These are phyloP conservation scores for Ctenicera cuprea DNA, from an alignment of 2,888 invertebrate genomes.

Conservation along the genomic window DNA sequence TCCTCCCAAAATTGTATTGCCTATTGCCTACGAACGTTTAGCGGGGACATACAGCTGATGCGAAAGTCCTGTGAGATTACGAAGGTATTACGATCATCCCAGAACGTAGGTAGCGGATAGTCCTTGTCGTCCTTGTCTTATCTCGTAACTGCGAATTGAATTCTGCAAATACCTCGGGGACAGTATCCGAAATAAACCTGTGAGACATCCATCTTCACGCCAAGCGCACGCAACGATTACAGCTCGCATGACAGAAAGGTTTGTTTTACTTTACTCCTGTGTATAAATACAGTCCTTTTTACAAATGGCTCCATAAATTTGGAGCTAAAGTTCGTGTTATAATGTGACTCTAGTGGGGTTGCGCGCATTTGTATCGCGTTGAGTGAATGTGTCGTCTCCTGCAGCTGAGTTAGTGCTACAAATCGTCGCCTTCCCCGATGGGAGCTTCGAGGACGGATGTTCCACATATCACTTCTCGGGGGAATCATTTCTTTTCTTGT, in stretches of 20 bases:
- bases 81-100: constrained; percentile 21
- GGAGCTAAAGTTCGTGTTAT: constrained; percentile 62
- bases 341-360: constrained; percentile 62
- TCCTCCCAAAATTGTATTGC: background rate
- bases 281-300: constrained; percentile 64
- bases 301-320: constrained; percentile 67
- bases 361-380: constrained; percentile 61
- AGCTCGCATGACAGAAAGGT: constrained; percentile 59
- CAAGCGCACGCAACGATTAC: constrained; percentile 42
- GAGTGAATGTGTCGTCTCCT: constrained; percentile 59
- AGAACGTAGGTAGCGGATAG: constrained; percentile 8
- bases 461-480: constrained; percentile 61
- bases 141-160: constrained; percentile 38
- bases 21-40: constrained; percentile 6
- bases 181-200: constrained; percentile 29
- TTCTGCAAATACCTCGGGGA: constrained; percentile 40
- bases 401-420: constrained; percentile 62
- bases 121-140: background rate
- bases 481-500: constrained; percentile 59
- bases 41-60: background rate
- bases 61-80: constrained; percentile 15
- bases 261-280: constrained; percentile 62
- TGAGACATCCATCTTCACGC: constrained; percentile 46
- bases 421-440: constrained; percentile 60
- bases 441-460: constrained; percentile 58